Percentiles rank a stretch among this genome's conserved stretches.
Conservation (phyloP, 2,888 invertebrate species). For the Pinctada fucata region DNA sequence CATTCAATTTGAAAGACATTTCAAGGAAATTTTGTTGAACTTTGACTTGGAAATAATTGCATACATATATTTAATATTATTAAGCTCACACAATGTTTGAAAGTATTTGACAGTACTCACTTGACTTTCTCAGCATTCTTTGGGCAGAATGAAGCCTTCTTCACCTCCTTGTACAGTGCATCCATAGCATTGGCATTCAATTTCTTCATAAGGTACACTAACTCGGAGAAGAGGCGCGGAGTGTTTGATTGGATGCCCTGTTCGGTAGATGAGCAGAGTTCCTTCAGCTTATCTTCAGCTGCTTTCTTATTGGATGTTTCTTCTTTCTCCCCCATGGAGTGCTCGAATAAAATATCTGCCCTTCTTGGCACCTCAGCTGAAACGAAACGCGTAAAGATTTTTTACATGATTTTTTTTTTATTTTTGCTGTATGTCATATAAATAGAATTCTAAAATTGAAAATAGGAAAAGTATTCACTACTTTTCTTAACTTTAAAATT, state of each 20-base stretch:
- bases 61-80: too few species aligned
- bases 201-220: constrained; percentile 76
- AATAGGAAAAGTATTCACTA: too few species aligned
- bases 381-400: background rate
- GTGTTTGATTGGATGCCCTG: constrained; percentile 76
- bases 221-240: constrained; percentile 77
- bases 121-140: constrained; percentile 55
- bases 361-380: constrained; percentile 31
- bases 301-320: constrained; percentile 40
- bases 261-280: constrained; percentile 65
- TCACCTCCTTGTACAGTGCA: constrained; percentile 59
- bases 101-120: constrained; percentile 43
- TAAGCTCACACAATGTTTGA: too few species aligned
- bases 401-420: background rate
- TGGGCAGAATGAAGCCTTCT: constrained; percentile 50
- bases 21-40: too few species aligned
- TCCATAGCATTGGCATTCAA: constrained; percentile 72
- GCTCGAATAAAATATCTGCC: constrained; percentile 45
- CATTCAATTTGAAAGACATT: too few species aligned
- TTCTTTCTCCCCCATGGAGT: constrained; percentile 37
- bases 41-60: too few species aligned
- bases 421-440: background rate
- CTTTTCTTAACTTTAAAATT: background rate
- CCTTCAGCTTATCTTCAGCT: constrained; percentile 56
- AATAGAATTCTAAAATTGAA: too few species aligned